These are phyloP conservation scores for Tenthredo mesomela DNA, from an alignment of 2,888 invertebrate genomes.

Conservation along the genomic window DNA sequence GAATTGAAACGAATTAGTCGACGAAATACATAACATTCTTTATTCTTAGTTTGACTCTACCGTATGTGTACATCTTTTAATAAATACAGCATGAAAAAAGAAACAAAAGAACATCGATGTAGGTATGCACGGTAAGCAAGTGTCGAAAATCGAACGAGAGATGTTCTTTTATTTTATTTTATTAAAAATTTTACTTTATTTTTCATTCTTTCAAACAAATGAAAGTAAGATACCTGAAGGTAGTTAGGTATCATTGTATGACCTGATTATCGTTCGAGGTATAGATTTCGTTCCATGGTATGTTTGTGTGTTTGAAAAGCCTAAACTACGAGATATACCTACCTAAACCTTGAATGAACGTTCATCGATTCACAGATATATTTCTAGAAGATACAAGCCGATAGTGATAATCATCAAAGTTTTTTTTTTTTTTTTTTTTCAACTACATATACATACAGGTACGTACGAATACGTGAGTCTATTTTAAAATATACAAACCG, in stretches of 20 bases:
- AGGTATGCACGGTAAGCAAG: too few relatives aligned
- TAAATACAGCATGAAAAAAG: neutral
- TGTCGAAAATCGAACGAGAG: too few relatives aligned
- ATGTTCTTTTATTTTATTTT: too few relatives aligned
- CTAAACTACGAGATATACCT: neutral
- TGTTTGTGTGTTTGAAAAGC: neutral
- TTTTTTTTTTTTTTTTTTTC: neutral
- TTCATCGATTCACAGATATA: neutral
- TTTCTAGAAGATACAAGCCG: neutral
- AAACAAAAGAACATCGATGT: neutral
- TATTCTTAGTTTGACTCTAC: neutral
- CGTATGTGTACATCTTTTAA: neutral
- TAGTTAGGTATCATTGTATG: neutral
- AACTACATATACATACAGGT: neutral
- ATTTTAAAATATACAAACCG: neutral
- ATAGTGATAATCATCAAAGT: neutral
- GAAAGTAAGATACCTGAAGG: neutral
- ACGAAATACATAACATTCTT: neutral
- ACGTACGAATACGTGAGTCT: neutral
- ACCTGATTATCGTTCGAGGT: conserved; percentile 18
- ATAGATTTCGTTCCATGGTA: neutral
- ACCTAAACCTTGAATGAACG: neutral
- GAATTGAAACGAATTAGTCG: conserved; percentile 34
- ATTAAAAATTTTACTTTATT: neutral
- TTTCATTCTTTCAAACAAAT: neutral